A percentile compares a stretch with the other conserved stretches of the same genome.
Evolutionary conservation across 1,140 invertebrate species (phyloP).

Genomic region (Anastatus disparis): DNA sequence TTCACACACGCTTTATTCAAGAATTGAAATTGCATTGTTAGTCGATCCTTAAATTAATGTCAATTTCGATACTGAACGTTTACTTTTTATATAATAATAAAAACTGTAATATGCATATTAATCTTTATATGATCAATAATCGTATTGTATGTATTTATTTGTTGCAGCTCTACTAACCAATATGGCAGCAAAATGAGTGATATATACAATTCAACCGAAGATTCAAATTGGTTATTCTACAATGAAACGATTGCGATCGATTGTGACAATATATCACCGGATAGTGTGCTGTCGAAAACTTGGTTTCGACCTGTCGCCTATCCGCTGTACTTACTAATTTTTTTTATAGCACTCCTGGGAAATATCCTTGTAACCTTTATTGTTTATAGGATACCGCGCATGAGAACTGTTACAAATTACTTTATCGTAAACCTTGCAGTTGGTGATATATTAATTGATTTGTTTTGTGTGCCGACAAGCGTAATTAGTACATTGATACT

Average conservation of each 20-base stretch:
- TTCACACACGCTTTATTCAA: too few relatives aligned
- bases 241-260: slow-evolving; percentile 25
- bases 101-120: too few relatives aligned
- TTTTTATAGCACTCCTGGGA: slow-evolving; percentile 79
- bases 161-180: not conserved
- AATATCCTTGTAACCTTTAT: slow-evolving; percentile 87
- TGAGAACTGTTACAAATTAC: slow-evolving; percentile 89
- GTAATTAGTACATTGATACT: slow-evolving; percentile 80
- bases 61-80: too few relatives aligned
- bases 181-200: slow-evolving; percentile 16
- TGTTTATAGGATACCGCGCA: slow-evolving; percentile 79
- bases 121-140: too few relatives aligned
- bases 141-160: not conserved
- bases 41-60: too few relatives aligned
- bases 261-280: slow-evolving; percentile 39
- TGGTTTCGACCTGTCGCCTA: slow-evolving; percentile 76
- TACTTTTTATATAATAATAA: too few relatives aligned
- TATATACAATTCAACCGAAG: too few relatives aligned
- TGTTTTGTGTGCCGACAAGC: slow-evolving; percentile 89
- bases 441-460: slow-evolving; percentile 85
- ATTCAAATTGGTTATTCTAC: too few relatives aligned
- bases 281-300: slow-evolving; percentile 45
- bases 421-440: slow-evolving; percentile 88
- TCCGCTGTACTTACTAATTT: slow-evolving; percentile 78
- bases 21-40: too few relatives aligned